Percentiles rank a stretch among this genome's conserved stretches.
Conservation (phyloP, 2,888 invertebrate genomes). For the Nasonia oneida region DNA sequence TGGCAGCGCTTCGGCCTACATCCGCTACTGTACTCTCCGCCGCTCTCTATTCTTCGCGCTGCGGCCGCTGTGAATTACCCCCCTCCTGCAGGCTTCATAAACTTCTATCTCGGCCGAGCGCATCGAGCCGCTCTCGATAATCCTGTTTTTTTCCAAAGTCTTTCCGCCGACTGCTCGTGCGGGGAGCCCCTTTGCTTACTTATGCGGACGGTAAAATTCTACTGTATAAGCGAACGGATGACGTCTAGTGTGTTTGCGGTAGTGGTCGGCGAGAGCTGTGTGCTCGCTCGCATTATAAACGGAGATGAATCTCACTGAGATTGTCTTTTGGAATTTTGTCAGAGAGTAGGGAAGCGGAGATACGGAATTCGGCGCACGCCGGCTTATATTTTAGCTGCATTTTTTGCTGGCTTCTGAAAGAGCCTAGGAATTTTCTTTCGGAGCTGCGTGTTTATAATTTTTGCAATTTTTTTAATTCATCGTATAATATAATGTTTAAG, state of each 20-base stretch:
- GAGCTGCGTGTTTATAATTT: not conserved
- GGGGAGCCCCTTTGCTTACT: not conserved
- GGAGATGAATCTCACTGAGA: not conserved
- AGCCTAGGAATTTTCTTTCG: not conserved
- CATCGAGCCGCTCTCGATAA: not conserved
- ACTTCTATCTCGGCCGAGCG: not conserved
- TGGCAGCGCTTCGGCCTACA: not conserved
- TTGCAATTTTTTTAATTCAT: not conserved
- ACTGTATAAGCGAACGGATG: not conserved
- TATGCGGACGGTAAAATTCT: not conserved
- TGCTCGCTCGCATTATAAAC: not conserved
- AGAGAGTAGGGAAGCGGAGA: not conserved
- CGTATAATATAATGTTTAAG: no score
- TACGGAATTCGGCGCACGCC: not conserved
- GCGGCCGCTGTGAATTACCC: not conserved
- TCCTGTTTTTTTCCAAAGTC: conserved; percentile 25
- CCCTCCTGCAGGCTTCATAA: not conserved
- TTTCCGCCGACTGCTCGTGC: not conserved
- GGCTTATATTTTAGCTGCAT: not conserved
- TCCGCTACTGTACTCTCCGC: not conserved
- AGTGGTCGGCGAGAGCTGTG: not conserved
- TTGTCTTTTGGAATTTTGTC: not conserved
- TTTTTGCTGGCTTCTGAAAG: not conserved
- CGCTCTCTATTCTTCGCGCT: not conserved
- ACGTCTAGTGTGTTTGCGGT: not conserved